Conservation (phyloP, 2,797 vertebrate species). For the Myotis findleyi region DNA sequence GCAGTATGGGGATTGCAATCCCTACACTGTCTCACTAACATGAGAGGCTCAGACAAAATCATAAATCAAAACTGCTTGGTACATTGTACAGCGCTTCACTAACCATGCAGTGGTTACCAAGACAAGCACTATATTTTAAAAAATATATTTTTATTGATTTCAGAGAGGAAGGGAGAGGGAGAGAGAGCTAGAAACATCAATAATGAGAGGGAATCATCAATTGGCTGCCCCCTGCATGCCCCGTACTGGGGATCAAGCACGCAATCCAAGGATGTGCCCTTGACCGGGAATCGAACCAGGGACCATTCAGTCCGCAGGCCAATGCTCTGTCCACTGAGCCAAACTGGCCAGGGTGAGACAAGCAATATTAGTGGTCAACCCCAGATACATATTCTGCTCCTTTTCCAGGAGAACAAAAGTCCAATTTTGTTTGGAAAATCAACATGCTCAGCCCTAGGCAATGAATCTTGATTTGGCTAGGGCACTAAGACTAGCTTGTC, state of each 20-base stretch:
- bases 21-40: neutral
- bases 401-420: neutral
- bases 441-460: neutral
- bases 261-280: too few species aligned
- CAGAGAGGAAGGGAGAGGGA: too few species aligned
- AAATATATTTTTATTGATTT: too few species aligned
- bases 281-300: too few species aligned
- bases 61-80: neutral
- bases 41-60: neutral
- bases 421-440: neutral
- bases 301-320: too few species aligned
- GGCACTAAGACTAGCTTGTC: neutral
- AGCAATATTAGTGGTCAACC: neutral
- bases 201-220: too few species aligned
- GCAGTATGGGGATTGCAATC: neutral
- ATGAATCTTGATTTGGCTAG: neutral
- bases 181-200: too few species aligned
- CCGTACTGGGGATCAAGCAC: too few species aligned
- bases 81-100: neutral
- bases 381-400: neutral
- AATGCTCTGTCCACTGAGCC: too few species aligned
- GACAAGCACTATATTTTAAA: neutral
- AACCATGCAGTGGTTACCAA: neutral
- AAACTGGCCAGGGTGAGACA: neutral
- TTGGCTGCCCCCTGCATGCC: rapidly evolving